Conservation (phyloP, 2,797 vertebrate genomes). For the Enteromius argenteus region DNA sequence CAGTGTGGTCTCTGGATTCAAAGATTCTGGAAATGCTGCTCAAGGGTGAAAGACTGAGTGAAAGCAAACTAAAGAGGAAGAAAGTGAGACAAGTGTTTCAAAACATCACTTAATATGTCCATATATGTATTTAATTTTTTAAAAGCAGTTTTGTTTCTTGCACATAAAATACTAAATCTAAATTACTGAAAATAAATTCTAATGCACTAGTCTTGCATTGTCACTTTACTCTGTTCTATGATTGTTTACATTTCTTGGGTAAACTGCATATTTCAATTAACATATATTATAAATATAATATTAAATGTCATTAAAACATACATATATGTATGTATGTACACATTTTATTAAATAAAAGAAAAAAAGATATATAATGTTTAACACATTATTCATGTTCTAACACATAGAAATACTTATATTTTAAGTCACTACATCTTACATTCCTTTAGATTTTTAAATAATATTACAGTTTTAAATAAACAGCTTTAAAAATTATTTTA, state of each 20-base stretch:
- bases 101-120: background rate
- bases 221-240: background rate
- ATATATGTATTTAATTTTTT: background rate
- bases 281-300: background rate
- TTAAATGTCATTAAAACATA: background rate
- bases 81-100: background rate
- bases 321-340: too few relatives aligned
- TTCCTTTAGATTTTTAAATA: background rate
- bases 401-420: background rate
- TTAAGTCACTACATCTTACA: background rate
- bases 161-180: background rate
- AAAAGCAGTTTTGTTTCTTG: too few relatives aligned
- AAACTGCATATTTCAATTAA: background rate
- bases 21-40: slow-evolving; percentile 17
- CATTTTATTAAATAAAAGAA: background rate
- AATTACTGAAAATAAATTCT: background rate
- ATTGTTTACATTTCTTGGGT: background rate
- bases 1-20: slow-evolving; percentile 32
- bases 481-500: too few relatives aligned
- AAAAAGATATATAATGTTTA: background rate
- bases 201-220: background rate
- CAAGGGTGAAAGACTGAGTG: slow-evolving; percentile 1
- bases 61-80: background rate
- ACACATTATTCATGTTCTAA: background rate
- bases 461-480: background rate